phyloP scores from a whole-genome alignment of 2,113 vertebrate genomes.

The Rhinoptilus africanus region DNA sequence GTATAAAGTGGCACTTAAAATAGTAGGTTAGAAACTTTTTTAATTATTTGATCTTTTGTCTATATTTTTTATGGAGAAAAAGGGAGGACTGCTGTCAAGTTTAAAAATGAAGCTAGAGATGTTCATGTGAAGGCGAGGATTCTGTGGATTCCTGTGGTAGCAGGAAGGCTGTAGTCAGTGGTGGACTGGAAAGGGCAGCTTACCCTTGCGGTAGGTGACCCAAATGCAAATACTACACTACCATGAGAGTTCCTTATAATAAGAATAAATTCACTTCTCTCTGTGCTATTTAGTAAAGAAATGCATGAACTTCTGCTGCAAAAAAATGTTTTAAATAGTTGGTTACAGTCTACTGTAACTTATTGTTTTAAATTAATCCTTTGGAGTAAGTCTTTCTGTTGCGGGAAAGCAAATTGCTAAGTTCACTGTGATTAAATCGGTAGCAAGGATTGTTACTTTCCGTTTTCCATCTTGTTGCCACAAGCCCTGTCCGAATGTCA shows the following conservation, averaged over 20 bases:
- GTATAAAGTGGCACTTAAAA: not conserved
- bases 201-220: not conserved
- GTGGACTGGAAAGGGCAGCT: not conserved
- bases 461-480: fast-evolving
- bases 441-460: not conserved
- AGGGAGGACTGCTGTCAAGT: not conserved
- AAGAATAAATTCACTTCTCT: not conserved
- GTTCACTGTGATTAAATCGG: not conserved
- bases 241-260: not conserved
- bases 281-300: not conserved
- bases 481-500: not conserved
- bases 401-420: not conserved
- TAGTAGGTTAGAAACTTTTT: not conserved
- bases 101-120: not conserved
- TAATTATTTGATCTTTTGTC: not conserved
- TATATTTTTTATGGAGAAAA: not conserved
- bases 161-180: not conserved
- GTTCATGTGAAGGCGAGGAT: not conserved
- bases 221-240: not conserved
- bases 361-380: not conserved
- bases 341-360: not conserved
- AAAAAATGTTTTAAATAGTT: not conserved
- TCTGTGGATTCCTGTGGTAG: not conserved
- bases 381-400: not conserved
- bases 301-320: not conserved